Evolutionary conservation across 2,797 vertebrate species (phyloP).

Genomic region (Arrhamphus sclerolepis): DNA sequence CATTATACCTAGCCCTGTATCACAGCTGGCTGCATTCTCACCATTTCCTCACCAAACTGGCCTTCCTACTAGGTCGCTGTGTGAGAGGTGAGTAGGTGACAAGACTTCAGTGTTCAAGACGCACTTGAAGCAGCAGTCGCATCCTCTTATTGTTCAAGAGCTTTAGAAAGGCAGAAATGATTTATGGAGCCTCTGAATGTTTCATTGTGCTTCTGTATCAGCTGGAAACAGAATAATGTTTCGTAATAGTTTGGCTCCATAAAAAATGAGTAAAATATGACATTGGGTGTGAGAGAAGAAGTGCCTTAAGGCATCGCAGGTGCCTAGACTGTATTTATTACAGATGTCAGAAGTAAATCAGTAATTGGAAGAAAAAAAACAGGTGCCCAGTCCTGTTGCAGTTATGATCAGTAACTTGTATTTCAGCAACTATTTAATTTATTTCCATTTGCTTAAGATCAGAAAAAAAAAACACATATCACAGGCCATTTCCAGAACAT

Average conservation of each 20-base stretch:
- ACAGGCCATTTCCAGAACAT: too few species aligned
- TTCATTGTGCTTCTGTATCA: slow-evolving; percentile 44
- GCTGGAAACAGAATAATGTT: slow-evolving; percentile 62
- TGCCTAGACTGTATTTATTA: slow-evolving; percentile 8
- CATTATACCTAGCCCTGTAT: slow-evolving; percentile 1
- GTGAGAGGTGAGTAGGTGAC: slow-evolving; percentile 64
- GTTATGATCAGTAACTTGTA: background rate
- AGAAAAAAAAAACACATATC: too few species aligned
- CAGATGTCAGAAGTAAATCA: background rate
- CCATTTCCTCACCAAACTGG: slow-evolving; percentile 30
- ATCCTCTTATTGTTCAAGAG: slow-evolving; percentile 71
- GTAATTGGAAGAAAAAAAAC: background rate
- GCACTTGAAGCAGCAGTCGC: slow-evolving; percentile 44
- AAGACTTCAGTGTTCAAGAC: slow-evolving; percentile 41
- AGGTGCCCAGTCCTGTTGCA: background rate
- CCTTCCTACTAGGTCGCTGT: slow-evolving; percentile 44
- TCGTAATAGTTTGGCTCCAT: slow-evolving; percentile 11
- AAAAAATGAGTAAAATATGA: slow-evolving; percentile 11
- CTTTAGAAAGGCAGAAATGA: slow-evolving; percentile 29
- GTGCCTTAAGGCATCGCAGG: slow-evolving; percentile 7
- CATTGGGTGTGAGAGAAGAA: slow-evolving; percentile 17
- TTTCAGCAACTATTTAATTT: background rate
- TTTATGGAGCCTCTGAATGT: slow-evolving; percentile 42
- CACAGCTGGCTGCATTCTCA: slow-evolving; percentile 35
- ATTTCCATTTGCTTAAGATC: background rate